These are phyloP conservation scores for Myodes glareolus DNA, from an alignment of 2,113 vertebrate genomes.

Conservation along the genomic window DNA sequence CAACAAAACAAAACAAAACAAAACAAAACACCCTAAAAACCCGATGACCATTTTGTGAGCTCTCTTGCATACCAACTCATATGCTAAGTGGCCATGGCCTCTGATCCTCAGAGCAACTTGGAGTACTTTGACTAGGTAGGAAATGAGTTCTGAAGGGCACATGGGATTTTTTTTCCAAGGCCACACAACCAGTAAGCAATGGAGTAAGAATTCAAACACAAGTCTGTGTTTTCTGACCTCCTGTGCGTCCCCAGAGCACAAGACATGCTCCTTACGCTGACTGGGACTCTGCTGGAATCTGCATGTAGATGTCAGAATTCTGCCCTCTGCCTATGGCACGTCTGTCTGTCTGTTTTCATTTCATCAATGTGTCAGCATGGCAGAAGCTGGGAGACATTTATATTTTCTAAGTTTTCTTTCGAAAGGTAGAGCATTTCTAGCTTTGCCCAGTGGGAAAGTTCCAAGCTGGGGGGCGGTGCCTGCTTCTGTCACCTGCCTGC, in stretches of 20 bases:
- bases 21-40: not conserved
- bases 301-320: not conserved
- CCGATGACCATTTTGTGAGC: not conserved
- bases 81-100: not conserved
- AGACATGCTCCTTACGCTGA: not conserved
- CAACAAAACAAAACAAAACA: not conserved
- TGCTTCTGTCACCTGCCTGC: not conserved
- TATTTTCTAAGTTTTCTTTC: not conserved
- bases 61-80: not conserved
- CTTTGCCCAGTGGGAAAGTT: not conserved
- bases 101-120: not conserved
- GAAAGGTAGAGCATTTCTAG: not conserved
- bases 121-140: not conserved
- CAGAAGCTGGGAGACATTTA: not conserved
- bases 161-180: not conserved
- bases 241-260: too few relatives aligned
- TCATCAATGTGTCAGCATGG: not conserved
- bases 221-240: not conserved
- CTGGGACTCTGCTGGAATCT: not conserved
- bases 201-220: not conserved
- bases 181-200: not conserved
- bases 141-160: not conserved
- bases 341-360: not conserved
- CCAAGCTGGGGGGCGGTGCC: not conserved
- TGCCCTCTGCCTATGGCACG: not conserved